Evolutionary conservation across 2,113 vertebrate species (phyloP).

Genomic region (Phaethon lepturus): DNA sequence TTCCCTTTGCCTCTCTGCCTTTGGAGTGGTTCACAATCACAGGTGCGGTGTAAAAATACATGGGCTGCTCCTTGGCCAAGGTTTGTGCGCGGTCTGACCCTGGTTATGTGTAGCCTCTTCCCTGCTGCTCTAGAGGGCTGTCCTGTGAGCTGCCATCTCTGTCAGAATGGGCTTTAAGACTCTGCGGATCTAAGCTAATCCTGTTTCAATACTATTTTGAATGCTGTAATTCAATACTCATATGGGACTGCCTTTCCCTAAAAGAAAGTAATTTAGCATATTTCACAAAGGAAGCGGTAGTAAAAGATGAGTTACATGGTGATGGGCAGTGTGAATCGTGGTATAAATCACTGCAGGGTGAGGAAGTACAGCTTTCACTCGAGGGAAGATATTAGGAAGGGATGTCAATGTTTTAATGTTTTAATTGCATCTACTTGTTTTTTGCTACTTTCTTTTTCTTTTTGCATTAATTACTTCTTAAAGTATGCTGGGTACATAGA

Average conservation of each 20-base stretch:
- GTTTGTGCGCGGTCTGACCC: fast-evolving
- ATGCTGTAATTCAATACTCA: not conserved
- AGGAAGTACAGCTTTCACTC: not conserved
- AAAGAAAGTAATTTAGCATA: not conserved
- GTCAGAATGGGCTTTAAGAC: not conserved
- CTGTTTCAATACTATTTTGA: not conserved
- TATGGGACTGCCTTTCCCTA: not conserved
- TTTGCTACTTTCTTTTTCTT: not conserved
- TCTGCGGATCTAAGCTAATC: not conserved
- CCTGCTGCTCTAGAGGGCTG: not conserved
- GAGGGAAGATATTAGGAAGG: not conserved
- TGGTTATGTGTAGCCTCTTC: not conserved
- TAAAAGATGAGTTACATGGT: not conserved
- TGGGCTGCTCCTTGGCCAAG: not conserved
- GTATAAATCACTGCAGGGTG: not conserved
- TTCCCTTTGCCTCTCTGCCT: not conserved
- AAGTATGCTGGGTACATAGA: not conserved
- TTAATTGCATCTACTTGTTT: not conserved
- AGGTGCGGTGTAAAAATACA: not conserved
- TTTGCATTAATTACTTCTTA: not conserved
- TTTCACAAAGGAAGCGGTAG: not conserved
- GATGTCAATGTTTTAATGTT: not conserved
- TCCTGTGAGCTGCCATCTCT: not conserved
- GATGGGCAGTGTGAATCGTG: not conserved
- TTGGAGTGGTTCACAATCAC: not conserved